Conservation (phyloP, 2,888 invertebrate genomes). For the Amphipyra tragopoginis region DNA sequence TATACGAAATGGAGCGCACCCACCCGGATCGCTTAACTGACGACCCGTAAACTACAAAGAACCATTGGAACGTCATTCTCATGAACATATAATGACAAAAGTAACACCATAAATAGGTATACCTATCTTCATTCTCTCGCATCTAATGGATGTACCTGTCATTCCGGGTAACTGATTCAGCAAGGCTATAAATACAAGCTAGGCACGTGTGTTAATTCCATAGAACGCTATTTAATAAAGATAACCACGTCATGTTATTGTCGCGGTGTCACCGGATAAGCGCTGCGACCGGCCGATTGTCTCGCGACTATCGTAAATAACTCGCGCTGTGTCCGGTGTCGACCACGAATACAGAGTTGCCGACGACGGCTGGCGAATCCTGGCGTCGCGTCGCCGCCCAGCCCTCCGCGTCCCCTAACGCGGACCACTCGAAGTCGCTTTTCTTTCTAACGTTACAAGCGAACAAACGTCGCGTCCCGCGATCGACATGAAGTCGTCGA, state of each 20-base stretch:
- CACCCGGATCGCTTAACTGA: constrained; percentile 30
- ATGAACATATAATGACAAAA: constrained; percentile 42
- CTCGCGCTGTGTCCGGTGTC: constrained; percentile 85
- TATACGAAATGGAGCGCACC: no score
- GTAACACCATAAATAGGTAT: constrained; percentile 52
- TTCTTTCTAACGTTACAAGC: constrained; percentile 47
- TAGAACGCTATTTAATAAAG: constrained; percentile 86
- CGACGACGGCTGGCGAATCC: constrained; percentile 78
- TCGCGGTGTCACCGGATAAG: constrained; percentile 87
- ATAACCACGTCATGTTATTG: constrained; percentile 88
- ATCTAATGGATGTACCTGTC: constrained; percentile 64
- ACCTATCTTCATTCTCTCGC: constrained; percentile 56
- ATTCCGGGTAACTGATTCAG: constrained; percentile 79
- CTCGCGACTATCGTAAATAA: constrained; percentile 88
- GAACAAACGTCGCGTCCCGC: constrained; percentile 45
- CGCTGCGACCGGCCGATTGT: constrained; percentile 86
- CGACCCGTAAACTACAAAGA: constrained; percentile 21
- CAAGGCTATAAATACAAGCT: constrained; percentile 78
- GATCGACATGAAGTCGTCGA: constrained; percentile 64
- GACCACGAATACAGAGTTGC: constrained; percentile 84
- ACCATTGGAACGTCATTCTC: constrained; percentile 46
- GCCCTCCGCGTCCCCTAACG: constrained; percentile 57
- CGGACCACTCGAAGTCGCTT: constrained; percentile 38
- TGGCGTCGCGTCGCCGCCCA: constrained; percentile 57
- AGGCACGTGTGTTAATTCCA: constrained; percentile 84